phyloP scores from a whole-genome alignment of 2,113 vertebrate genomes.

The Chelonoidis abingdonii region DNA sequence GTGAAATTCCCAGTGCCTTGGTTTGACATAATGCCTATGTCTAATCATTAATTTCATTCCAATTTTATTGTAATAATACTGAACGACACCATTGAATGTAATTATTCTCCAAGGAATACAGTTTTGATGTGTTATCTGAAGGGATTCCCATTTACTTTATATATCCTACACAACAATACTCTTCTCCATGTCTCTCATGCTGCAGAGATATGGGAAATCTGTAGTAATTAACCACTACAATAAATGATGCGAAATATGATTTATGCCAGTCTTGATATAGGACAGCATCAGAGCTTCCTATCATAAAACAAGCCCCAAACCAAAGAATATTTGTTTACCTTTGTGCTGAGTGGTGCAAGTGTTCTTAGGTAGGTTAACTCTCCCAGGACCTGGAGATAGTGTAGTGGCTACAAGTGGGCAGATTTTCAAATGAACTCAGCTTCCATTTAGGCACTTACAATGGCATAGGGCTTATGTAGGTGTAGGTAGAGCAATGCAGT shows the following conservation, averaged over 20 bases:
- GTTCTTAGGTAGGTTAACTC: not conserved
- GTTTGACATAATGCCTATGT: not conserved
- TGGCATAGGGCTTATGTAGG: too few species aligned
- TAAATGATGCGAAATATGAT: not conserved
- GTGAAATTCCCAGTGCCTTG: not conserved
- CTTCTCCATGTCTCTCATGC: not conserved
- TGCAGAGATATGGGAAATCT: not conserved
- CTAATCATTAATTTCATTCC: conserved; percentile 60
- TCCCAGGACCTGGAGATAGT: not conserved
- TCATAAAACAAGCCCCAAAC: not conserved
- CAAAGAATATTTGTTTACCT: not conserved
- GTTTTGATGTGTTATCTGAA: conserved; percentile 18
- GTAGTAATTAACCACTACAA: not conserved
- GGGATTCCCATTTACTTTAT: not conserved
- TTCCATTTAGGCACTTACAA: not conserved
- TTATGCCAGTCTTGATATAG: not conserved
- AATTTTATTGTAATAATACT: not conserved
- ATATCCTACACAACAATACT: not conserved
- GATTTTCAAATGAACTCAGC: not conserved
- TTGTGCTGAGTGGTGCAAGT: not conserved
- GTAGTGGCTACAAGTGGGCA: not conserved
- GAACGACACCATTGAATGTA: not conserved
- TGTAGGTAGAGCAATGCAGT: too few species aligned
- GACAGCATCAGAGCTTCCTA: too few species aligned
- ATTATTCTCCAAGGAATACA: not conserved